Evolutionary conservation across 2,113 vertebrate species (phyloP).

Genomic region (Muntiacus reevesi): DNA sequence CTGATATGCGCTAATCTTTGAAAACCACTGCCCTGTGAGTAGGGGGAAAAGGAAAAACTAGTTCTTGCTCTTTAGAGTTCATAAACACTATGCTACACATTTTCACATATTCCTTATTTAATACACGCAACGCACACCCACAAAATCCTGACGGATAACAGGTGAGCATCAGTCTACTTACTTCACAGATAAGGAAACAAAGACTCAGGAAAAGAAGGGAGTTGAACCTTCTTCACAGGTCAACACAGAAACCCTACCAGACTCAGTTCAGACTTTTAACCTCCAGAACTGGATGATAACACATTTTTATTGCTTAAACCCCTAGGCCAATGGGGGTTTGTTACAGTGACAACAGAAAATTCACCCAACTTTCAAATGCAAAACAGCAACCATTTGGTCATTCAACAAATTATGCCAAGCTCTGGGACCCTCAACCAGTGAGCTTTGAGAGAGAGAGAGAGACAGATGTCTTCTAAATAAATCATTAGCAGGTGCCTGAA

Average conservation of each 20-base stretch:
- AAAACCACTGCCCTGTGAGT: background rate
- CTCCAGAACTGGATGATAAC: background rate
- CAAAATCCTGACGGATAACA: background rate
- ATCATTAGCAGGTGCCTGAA: background rate
- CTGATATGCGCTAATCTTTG: background rate
- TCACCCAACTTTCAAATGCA: background rate
- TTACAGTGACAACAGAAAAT: background rate
- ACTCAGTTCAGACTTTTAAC: background rate
- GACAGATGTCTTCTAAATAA: background rate
- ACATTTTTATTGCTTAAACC: background rate
- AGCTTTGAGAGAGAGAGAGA: background rate
- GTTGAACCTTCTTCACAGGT: background rate
- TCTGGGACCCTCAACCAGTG: background rate
- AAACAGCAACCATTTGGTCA: background rate
- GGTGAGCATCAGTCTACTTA: background rate
- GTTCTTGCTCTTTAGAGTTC: background rate
- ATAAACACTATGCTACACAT: background rate
- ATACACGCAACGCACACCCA: background rate
- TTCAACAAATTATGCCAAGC: background rate
- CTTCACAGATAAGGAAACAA: background rate
- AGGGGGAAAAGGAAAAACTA: background rate
- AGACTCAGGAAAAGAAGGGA: background rate
- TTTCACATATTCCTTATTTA: background rate
- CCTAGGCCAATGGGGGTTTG: background rate
- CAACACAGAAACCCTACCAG: accelerated